Conservation (phyloP, 2,888 invertebrate genomes). For the Cheilosia pagana region DNA sequence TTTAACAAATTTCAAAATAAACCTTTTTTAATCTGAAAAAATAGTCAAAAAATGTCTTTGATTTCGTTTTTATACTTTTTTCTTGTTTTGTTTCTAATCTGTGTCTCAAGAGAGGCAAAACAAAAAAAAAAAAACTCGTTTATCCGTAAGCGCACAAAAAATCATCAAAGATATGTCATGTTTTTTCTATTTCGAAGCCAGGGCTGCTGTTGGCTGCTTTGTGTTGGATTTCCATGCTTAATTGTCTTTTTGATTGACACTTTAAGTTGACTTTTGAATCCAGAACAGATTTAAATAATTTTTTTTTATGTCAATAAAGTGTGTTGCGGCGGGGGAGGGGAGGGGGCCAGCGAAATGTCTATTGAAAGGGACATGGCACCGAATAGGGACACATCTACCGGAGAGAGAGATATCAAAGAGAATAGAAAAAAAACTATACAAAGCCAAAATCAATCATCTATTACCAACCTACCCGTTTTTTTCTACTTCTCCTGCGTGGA, state of each 20-base stretch:
- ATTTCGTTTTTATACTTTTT: conserved; percentile 31
- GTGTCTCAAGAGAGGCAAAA: conserved; percentile 7
- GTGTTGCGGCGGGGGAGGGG: neutral
- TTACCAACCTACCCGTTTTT: conserved; percentile 36
- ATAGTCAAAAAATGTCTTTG: conserved; percentile 61
- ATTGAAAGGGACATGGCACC: conserved; percentile 32
- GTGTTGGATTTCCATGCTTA: conserved; percentile 54
- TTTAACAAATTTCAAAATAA: conserved; percentile 51
- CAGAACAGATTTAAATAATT: conserved; percentile 49
- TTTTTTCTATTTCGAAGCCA: conserved; percentile 46
- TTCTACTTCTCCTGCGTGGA: neutral
- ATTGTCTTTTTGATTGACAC: conserved; percentile 66
- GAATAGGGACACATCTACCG: conserved; percentile 24
- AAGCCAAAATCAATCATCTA: conserved; percentile 51
- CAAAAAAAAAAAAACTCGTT: conserved; percentile 37
- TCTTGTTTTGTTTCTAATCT: conserved; percentile 55
- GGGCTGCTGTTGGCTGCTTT: conserved; percentile 34
- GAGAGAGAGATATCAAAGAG: neutral
- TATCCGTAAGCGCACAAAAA: conserved; percentile 39
- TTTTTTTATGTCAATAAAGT: conserved; percentile 26
- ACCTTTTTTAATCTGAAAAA: conserved; percentile 58
- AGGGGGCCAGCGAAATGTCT: neutral
- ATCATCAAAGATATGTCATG: conserved; percentile 50
- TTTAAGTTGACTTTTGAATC: conserved; percentile 63
- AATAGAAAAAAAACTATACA: conserved; percentile 22